Evolutionary conservation across 2,797 vertebrate species (phyloP).

Genomic region (Rhabdophis nuchalis): DNA sequence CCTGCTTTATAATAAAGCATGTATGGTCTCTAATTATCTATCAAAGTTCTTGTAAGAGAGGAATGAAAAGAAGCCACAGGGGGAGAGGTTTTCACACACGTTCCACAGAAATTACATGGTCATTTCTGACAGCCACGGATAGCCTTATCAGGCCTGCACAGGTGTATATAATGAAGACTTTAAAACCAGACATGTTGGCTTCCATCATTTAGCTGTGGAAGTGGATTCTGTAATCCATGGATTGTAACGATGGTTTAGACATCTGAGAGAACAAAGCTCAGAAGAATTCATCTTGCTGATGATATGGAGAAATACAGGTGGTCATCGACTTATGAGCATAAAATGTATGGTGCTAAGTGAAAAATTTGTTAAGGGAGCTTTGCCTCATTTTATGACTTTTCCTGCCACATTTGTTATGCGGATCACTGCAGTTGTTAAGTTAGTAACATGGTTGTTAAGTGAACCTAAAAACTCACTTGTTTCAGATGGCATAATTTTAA

Average conservation of each 20-base stretch:
- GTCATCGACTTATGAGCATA: too few species aligned
- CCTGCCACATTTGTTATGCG: neutral
- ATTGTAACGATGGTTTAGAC: neutral
- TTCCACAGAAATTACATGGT: neutral
- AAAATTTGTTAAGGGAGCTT: too few species aligned
- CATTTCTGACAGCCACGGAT: neutral
- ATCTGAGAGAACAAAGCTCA: neutral
- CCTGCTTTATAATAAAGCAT: neutral
- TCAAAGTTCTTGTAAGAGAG: neutral
- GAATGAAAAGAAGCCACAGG: conserved; percentile 11
- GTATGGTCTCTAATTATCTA: neutral
- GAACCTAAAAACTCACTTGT: too few species aligned
- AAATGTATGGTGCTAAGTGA: too few species aligned
- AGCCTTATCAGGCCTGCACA: neutral
- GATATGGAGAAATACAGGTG: neutral
- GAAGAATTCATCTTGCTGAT: neutral
- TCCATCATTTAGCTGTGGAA: neutral
- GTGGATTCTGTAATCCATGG: neutral
- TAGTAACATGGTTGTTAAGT: neutral
- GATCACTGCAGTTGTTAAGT: too few species aligned
- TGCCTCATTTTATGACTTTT: neutral
- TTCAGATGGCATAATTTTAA: too few species aligned
- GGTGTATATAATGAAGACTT: neutral
- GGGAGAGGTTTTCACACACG: neutral
- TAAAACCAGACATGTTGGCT: neutral